These are phyloP conservation scores for Patella depressa DNA, from an alignment of 2,888 invertebrate genomes.

Conservation along the genomic window DNA sequence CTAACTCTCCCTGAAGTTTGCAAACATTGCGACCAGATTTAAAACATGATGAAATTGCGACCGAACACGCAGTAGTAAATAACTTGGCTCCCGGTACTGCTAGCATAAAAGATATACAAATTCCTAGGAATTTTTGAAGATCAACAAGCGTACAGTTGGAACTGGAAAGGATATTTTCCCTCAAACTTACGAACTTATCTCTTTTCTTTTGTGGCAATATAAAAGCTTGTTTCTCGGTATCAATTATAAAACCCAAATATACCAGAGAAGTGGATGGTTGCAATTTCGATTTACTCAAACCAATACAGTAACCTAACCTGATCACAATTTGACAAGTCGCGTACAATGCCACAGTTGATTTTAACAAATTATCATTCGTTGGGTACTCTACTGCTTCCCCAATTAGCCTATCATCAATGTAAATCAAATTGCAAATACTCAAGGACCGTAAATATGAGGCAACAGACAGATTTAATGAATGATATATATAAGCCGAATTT, in stretches of 20 bases:
- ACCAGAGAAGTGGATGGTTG: neutral
- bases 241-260: conserved; percentile 6
- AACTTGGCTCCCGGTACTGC: neutral
- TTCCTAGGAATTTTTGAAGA: neutral
- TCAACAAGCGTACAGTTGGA: no score
- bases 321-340: neutral
- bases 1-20: no score
- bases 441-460: neutral
- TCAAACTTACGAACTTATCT: neutral
- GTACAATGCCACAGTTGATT: neutral
- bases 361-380: neutral
- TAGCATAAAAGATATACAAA: neutral
- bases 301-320: neutral
- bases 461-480: neutral
- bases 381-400: neutral
- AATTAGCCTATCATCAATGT: neutral
- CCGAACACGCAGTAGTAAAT: neutral
- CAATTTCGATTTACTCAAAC: neutral
- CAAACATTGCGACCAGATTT: no score
- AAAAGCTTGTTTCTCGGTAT: neutral
- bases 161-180: neutral
- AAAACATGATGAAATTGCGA: neutral
- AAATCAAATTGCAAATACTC: neutral
- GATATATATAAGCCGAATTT: neutral
- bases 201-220: neutral